Conservation (phyloP, 2,113 vertebrate species). For the Elaphurus davidianus region DNA sequence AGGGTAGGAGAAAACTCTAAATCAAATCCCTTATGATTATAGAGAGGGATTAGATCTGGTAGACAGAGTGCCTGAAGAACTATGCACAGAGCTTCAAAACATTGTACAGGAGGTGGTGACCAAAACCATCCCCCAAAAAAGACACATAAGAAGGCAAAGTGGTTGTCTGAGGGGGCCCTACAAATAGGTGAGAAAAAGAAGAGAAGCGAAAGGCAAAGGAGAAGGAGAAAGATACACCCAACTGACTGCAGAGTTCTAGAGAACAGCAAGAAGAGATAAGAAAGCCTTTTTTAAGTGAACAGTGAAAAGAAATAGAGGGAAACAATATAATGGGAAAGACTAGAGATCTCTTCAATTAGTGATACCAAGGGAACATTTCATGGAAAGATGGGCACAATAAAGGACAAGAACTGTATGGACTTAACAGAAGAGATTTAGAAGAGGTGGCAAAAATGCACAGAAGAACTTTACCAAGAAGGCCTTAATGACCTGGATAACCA, state of each 20-base stretch:
- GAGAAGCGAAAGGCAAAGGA: background rate
- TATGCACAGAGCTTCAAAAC: background rate
- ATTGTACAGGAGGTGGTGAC: background rate
- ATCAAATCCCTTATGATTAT: background rate
- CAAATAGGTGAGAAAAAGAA: background rate
- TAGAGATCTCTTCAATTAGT: background rate
- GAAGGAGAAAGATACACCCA: background rate
- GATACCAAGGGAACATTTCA: background rate
- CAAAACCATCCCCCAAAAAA: background rate
- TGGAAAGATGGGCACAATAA: background rate
- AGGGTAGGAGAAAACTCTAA: background rate
- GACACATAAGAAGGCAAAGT: background rate
- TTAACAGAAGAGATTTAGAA: background rate
- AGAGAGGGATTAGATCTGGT: background rate
- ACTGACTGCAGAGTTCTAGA: background rate
- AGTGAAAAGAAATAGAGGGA: background rate
- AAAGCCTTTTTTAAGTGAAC: background rate
- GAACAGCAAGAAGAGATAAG: background rate
- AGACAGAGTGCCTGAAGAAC: background rate
- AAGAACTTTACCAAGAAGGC: background rate
- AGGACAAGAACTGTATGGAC: background rate
- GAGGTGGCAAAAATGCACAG: background rate
- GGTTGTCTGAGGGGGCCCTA: background rate
- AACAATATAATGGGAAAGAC: background rate
- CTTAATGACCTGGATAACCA: background rate